phyloP scores from a whole-genome alignment of 2,797 vertebrate genomes.

The Amblyraja radiata region DNA sequence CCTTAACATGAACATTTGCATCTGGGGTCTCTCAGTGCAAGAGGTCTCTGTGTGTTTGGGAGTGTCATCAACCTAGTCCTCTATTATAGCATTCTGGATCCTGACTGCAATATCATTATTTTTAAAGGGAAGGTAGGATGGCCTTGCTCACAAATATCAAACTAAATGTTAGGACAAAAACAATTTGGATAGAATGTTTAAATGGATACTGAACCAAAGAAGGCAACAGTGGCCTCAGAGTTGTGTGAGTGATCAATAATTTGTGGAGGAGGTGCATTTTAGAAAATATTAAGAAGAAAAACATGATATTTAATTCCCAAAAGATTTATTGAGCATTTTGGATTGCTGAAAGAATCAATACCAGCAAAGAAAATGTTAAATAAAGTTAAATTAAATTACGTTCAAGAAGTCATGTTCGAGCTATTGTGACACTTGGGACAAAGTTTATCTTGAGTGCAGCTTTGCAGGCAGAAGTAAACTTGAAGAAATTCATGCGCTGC shows the following conservation, averaged over 20 bases:
- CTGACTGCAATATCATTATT: not conserved
- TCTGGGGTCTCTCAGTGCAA: too few species aligned
- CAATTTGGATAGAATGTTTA: not conserved
- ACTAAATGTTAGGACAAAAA: not conserved
- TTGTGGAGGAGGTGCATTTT: not conserved
- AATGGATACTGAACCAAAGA: not conserved
- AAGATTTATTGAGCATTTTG: not conserved
- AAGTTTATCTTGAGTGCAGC: not conserved
- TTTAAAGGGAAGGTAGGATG: not conserved
- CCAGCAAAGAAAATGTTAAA: too few species aligned
- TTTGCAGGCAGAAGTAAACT: not conserved
- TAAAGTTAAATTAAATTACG: not conserved
- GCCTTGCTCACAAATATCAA: not conserved
- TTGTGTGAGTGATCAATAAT: not conserved
- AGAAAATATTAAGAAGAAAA: not conserved
- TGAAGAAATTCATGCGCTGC: not conserved
- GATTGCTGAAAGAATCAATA: not conserved
- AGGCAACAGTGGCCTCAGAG: too few species aligned
- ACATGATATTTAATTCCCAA: not conserved
- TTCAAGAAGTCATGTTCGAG: not conserved
- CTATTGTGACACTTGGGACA: not conserved
- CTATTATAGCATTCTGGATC: not conserved
- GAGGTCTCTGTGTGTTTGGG: too few species aligned
- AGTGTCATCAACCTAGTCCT: not conserved
- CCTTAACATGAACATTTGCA: too few species aligned